phyloP scores from a whole-genome alignment of 2,797 vertebrate genomes.

The Alca torda region DNA sequence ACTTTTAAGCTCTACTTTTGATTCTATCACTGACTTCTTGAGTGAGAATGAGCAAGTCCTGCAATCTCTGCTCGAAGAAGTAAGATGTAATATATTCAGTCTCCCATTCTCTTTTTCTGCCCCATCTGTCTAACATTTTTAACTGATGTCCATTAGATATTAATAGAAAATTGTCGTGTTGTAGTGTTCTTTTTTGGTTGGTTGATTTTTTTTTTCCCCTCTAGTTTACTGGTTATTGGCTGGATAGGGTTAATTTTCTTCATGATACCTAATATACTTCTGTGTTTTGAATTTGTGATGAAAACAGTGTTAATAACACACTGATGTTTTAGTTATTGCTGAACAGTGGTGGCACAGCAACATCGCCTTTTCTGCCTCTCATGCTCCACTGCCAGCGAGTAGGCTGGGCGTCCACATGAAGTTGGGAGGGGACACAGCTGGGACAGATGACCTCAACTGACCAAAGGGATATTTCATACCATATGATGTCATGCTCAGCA shows the following conservation, averaged over 20 bases:
- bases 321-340: neutral
- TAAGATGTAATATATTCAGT: neutral
- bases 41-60: neutral
- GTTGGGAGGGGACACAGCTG: fast-evolving
- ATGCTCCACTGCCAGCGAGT: fast-evolving
- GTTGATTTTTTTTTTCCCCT: neutral
- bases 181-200: too few relatives aligned
- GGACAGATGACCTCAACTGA: neutral
- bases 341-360: neutral
- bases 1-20: neutral
- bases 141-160: neutral
- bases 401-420: neutral
- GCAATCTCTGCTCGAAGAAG: neutral
- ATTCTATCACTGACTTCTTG: neutral
- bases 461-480: neutral
- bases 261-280: neutral
- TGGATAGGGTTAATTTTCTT: neutral
- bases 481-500: neutral
- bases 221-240: neutral
- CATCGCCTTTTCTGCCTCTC: neutral
- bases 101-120: neutral
- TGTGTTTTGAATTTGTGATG: neutral
- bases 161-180: neutral
- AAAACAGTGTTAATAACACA: neutral
- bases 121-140: neutral